phyloP scores from a whole-genome alignment of 2,797 vertebrate species.

The Cynopterus sphinx region DNA sequence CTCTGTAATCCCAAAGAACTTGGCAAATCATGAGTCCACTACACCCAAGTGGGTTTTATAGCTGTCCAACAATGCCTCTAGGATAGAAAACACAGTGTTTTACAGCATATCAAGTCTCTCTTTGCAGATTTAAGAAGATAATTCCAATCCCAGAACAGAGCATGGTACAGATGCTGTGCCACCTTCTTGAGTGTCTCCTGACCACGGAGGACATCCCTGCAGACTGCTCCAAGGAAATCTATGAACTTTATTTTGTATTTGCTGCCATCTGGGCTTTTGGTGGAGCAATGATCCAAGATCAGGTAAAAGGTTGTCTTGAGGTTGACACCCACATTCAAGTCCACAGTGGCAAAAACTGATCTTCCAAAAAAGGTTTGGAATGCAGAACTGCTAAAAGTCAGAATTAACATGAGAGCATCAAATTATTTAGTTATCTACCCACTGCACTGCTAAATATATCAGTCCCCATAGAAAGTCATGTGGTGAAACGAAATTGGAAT shows the following conservation, averaged over 20 bases:
- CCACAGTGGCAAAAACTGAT: background rate
- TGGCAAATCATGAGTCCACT: no score
- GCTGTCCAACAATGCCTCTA: background rate
- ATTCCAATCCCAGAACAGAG: slow-evolving; percentile 96
- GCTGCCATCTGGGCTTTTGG: slow-evolving; percentile 97
- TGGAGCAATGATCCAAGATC: slow-evolving; percentile 94
- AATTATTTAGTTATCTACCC: background rate
- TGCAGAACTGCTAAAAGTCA: background rate
- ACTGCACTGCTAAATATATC: background rate
- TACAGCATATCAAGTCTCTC: background rate
- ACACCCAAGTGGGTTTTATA: background rate
- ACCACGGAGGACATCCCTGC: slow-evolving; percentile 89
- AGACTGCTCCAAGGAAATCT: slow-evolving; percentile 93
- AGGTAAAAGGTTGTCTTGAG: slow-evolving; percentile 86
- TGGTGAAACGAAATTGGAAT: background rate
- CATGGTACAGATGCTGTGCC: slow-evolving; percentile 94
- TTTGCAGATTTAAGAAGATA: slow-evolving; percentile 94
- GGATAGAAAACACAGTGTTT: background rate
- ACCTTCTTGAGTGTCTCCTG: slow-evolving; percentile 95
- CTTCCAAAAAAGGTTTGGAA: background rate
- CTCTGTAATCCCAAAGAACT: background rate
- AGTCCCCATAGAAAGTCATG: background rate
- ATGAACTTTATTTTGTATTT: slow-evolving; percentile 98
- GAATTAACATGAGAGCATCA: background rate
- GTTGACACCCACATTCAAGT: background rate